These are phyloP conservation scores for Clivina fossor DNA, from an alignment of 2,888 invertebrate genomes.

Conservation along the genomic window DNA sequence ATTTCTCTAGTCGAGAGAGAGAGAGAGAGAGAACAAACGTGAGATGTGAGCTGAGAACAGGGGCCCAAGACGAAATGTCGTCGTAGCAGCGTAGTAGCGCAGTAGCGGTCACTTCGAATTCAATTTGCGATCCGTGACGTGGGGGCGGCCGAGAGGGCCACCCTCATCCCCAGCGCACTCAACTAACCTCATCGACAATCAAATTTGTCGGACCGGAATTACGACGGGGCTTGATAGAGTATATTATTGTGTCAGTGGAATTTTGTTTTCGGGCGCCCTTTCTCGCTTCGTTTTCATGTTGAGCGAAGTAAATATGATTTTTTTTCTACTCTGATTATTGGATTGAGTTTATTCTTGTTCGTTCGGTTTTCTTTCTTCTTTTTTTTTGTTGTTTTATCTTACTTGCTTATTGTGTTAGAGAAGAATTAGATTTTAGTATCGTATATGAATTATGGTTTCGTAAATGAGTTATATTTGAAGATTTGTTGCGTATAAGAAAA, in stretches of 20 bases:
- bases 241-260: constrained; percentile 23
- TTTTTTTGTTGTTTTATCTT: no score
- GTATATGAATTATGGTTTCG: no score
- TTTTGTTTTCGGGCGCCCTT: constrained; percentile 27
- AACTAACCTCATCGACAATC: constrained; percentile 30
- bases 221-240: constrained; percentile 26
- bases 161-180: constrained; percentile 1
- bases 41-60: no score
- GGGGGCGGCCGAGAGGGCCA: not conserved
- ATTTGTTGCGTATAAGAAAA: no score
- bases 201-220: constrained; percentile 31
- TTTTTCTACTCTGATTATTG: no score
- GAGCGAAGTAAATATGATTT: no score
- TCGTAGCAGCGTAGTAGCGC: constrained; percentile 20
- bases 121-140: constrained; percentile 29
- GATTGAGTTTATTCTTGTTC: constrained; percentile 24
- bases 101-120: constrained; percentile 27
- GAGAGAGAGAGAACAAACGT: no score
- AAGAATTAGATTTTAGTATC: no score
- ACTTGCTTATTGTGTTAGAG: no score
- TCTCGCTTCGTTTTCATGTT: no score
- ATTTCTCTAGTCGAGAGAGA: constrained; percentile 12
- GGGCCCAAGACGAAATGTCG: constrained; percentile 19
- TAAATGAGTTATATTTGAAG: no score
- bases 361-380: no score